Conservation (phyloP, 2,888 invertebrate genomes). For the Tholera decimalis region DNA sequence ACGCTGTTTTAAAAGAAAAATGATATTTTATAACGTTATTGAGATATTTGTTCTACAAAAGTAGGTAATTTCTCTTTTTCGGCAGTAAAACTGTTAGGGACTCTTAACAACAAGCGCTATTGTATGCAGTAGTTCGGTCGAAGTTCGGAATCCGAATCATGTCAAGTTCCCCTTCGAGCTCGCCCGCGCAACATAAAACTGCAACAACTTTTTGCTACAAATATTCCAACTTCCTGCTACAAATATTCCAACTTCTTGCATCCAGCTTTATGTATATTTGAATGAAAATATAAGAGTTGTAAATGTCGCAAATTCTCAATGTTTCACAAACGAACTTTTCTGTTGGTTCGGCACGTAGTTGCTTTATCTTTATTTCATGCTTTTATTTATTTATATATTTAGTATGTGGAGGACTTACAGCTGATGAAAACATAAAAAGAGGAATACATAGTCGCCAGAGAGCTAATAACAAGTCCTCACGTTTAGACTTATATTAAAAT, state of each 20-base stretch:
- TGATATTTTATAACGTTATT: too few species aligned
- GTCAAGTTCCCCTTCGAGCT: conserved; percentile 24
- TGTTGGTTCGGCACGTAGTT: neutral
- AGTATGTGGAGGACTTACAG: too few species aligned
- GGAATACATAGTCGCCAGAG: too few species aligned
- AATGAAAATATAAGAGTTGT: conserved; percentile 30
- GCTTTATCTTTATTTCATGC: neutral
- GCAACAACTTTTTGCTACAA: conserved; percentile 29
- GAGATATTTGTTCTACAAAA: too few species aligned
- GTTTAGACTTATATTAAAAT: too few species aligned
- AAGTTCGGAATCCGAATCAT: conserved; percentile 27
- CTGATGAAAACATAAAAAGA: too few species aligned
- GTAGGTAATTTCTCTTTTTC: too few species aligned
- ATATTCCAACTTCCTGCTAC: conserved; percentile 38
- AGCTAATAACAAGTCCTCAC: too few species aligned
- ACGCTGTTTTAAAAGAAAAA: too few species aligned
- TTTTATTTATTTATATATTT: neutral
- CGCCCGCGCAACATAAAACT: conserved; percentile 4
- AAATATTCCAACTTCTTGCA: conserved; percentile 37
- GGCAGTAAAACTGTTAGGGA: too few species aligned
- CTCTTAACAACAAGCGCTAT: conserved; percentile 23
- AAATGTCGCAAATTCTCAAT: neutral
- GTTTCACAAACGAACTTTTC: neutral
- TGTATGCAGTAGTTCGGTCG: conserved; percentile 14
- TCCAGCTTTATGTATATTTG: conserved; percentile 15